A percentile compares a stretch with the other conserved stretches of the same genome.
Conservation (phyloP, 2,888 invertebrate genomes). For the Ischnura elegans region DNA sequence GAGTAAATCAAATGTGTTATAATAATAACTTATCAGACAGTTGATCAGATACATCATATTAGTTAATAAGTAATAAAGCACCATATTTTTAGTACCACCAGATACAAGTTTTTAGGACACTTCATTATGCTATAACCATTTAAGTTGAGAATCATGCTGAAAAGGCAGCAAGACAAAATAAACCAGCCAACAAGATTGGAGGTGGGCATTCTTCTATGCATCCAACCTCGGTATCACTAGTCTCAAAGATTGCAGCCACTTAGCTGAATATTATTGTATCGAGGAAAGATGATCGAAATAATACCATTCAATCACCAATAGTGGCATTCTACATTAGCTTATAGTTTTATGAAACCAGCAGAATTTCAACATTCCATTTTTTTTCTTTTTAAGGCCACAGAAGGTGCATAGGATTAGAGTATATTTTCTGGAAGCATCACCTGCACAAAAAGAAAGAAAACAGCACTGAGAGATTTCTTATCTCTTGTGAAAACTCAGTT, state of each 20-base stretch:
- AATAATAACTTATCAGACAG: background rate
- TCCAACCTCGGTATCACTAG: background rate
- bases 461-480: background rate
- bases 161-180: background rate
- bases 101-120: background rate
- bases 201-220: background rate
- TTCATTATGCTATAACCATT: background rate
- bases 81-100: background rate
- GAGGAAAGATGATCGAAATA: background rate
- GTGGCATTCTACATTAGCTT: background rate
- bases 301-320: background rate
- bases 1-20: background rate
- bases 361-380: background rate
- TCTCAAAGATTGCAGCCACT: background rate
- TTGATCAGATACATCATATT: background rate
- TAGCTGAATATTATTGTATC: background rate
- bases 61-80: background rate
- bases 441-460: conserved; percentile 20
- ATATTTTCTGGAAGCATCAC: conserved; percentile 47
- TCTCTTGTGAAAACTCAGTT: background rate
- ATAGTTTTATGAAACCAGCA: background rate
- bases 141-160: background rate
- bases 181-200: background rate
- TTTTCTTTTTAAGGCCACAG: conserved; percentile 54
- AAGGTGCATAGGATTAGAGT: conserved; percentile 29